phyloP scores from a whole-genome alignment of 2,797 vertebrate species.

The Catharus ustulatus region DNA sequence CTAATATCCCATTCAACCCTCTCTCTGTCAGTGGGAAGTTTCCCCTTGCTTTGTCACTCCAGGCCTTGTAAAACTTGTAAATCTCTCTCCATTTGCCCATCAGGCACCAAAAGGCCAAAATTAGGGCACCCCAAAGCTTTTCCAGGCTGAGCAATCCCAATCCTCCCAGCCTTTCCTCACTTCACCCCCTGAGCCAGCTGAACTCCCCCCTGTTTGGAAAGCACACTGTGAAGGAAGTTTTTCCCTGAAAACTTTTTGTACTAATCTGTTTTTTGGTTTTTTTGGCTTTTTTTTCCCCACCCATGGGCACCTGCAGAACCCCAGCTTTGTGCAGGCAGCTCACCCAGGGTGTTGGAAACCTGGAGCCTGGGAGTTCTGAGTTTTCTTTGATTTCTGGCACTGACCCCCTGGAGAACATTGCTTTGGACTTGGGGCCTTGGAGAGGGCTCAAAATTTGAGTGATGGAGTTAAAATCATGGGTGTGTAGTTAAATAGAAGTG shows the following conservation, averaged over 20 bases:
- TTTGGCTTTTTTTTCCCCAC: background rate
- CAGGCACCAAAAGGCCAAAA: background rate
- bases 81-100: background rate
- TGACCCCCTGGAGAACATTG: no score
- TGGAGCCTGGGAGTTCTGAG: no score
- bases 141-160: no score
- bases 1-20: background rate
- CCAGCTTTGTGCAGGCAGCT: background rate
- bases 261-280: background rate
- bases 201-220: background rate
- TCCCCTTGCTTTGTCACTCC: background rate
- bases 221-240: fast-evolving
- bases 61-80: background rate
- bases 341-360: background rate
- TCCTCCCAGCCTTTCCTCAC: background rate
- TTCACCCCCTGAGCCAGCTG: background rate
- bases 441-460: no score
- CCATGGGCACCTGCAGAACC: background rate
- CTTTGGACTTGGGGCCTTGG: no score
- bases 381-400: no score
- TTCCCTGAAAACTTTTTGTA: background rate
- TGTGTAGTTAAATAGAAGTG: no score
- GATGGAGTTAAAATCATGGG: no score
- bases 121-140: background rate
- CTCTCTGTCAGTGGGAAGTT: background rate